Evolutionary conservation across 2,797 vertebrate species (phyloP), one percentile per base, ranked within the genome.

Genomic region (Darevskia nairensis): DNA sequence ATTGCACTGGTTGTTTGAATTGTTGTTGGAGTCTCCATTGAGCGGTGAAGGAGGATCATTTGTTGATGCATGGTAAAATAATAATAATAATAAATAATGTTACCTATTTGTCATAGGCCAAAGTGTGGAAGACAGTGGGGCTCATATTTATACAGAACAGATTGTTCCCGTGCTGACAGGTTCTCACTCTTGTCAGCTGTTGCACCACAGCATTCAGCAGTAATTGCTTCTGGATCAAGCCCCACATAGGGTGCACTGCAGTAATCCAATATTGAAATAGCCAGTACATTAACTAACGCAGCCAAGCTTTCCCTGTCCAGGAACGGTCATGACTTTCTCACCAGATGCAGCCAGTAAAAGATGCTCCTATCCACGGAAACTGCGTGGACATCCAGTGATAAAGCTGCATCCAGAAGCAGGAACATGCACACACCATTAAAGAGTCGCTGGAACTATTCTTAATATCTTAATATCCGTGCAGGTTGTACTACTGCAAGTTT

Each of bases 41-140:
- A 99, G 98, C 61, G 99, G 99, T 64, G 98, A 99, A 97, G 99
- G 98, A 78, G 99, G 99, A 85, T 99, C 99, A 4, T 99, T 99
- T 96, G 98, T 99, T 13, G 99, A 99, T 92, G 99, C 99, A 89
- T 99, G 99, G 99, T 99, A 97, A 96, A 82, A 82, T 59, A 13
- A 71, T 68, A 69, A 69, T 50, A 50, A 50, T 50, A 46, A 46
- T 35, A 35, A 15, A 55, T 32, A 69, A 68, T 89, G 41, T 32
- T 75, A 83, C n/a, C 8, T 75, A 17, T 55, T 95, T n/a, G 50
- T 64, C 17, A 0, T 50, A 87, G 29, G 79, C 17, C 41, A 66
- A 86, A 86, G 27, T 19, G n/a, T 89, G 79, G 87, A 80, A 39
- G 84, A 9, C 85, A 61, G 23, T 85, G 32, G 76, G 0, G 46